Percentiles rank a stretch among this genome's conserved stretches.
Evolutionary conservation across 2,888 invertebrate species (phyloP).

Genomic region (Aspidapion aeneum): DNA sequence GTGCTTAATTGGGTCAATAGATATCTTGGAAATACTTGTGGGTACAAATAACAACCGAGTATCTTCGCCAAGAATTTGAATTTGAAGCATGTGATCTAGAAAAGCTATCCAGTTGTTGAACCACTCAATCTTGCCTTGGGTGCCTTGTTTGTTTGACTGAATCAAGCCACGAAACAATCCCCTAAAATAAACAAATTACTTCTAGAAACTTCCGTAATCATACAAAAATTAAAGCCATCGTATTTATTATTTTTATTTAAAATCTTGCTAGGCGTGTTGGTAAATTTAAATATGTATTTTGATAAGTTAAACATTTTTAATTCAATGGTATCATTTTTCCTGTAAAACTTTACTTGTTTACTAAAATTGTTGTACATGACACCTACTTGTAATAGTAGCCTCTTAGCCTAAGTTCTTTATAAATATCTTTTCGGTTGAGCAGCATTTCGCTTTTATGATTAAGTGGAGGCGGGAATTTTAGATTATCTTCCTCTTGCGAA

Average conservation of each 20-base stretch:
- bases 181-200: constrained; percentile 25
- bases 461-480: background rate
- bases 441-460: constrained; percentile 42
- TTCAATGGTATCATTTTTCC: too few relatives aligned
- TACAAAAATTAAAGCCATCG: background rate
- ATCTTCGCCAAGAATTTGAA: constrained; percentile 62
- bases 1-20: constrained; percentile 49
- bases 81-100: constrained; percentile 84
- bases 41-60: constrained; percentile 69
- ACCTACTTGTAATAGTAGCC: constrained; percentile 56
- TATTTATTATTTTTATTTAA: too few relatives aligned
- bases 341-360: too few relatives aligned
- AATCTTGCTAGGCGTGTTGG: too few relatives aligned
- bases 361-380: too few relatives aligned
- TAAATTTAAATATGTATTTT: too few relatives aligned
- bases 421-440: constrained; percentile 59
- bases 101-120: constrained; percentile 76
- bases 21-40: constrained; percentile 51
- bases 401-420: constrained; percentile 64
- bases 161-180: constrained; percentile 33
- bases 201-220: background rate
- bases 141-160: constrained; percentile 28
- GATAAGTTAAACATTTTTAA: too few relatives aligned
- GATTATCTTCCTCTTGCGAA: constrained; percentile 26
- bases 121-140: constrained; percentile 33